Evolutionary conservation across 2,113 vertebrate species (phyloP), one percentile per base, ranked within the genome.

Genomic region (Phalacrocorax aristotelis): DNA sequence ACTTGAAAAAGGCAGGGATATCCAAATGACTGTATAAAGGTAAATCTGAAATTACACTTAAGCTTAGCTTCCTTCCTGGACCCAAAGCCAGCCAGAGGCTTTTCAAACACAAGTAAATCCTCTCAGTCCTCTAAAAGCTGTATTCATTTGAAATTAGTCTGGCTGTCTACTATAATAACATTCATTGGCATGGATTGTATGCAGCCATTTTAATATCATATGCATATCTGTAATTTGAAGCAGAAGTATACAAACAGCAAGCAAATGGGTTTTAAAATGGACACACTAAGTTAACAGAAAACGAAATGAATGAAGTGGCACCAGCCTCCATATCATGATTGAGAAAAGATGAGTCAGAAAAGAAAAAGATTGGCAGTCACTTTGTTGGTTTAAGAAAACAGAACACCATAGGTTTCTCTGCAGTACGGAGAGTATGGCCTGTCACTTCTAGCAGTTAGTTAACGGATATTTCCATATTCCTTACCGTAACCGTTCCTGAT

Each of bases 31-130:
- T 40, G 10, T 42, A 48, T 52, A 52, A 82, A 77, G 42, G 9
- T 16, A 65, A n/a, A 11, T 52, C 27, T 83, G 51, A 81, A 84
- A 76, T 40, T 51, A 64, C 32, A 64, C 27, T 44, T 62, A 14
- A 82, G 8, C 13, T 40, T n/a, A 66, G 19, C 44, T 82, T 85
- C 46, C 34, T 34, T 83, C 42, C 22, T 51, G 34, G 17, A 42
- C 16, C 2, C 34, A 69, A 79, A 64, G 2, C 13, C 10, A 52
- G 7, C 0, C 13, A 68, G 11, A 2, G 6, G 26, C 5, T 74
- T 87, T n/a, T 29, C 40, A 79, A 90, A 29, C 25, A n/a, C 6
- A 34, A 26, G 8, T 51, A 57, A 66, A 72, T 90, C 68, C 11
- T 60, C 20, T 62, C 42, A 40, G 2, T 60, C 29, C 15, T 76